These are phyloP conservation scores for Amblyjoppa fuscipennis DNA, from an alignment of 2,888 invertebrate species.

Conservation along the genomic window DNA sequence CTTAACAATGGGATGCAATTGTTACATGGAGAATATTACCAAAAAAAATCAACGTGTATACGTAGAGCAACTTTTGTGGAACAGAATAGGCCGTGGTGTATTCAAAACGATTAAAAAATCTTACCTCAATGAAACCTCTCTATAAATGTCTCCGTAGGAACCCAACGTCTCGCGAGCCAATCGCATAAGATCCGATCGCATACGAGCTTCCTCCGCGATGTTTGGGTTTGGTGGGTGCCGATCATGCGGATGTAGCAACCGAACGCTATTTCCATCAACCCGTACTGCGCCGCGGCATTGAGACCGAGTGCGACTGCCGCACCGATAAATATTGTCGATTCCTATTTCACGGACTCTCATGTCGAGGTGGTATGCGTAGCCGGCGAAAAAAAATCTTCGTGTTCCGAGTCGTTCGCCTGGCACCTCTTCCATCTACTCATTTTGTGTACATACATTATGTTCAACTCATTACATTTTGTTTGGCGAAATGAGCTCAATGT, in stretches of 20 bases:
- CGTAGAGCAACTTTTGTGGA: too few species aligned
- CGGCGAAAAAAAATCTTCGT: neutral
- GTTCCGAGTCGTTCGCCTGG: neutral
- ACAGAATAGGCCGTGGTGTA: too few species aligned
- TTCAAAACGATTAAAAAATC: neutral
- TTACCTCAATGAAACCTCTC: neutral
- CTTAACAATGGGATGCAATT: too few species aligned
- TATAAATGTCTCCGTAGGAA: neutral
- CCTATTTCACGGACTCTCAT: neutral
- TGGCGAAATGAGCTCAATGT: too few species aligned
- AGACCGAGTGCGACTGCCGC: too few species aligned
- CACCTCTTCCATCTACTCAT: too few species aligned
- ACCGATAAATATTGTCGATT: too few species aligned
- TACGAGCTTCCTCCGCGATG: too few species aligned
- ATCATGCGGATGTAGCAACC: neutral
- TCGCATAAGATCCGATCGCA: neutral
- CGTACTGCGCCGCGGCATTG: neutral
- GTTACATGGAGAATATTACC: too few species aligned
- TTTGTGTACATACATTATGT: too few species aligned
- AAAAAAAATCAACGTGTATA: too few species aligned
- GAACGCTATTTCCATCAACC: neutral
- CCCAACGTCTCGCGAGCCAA: neutral
- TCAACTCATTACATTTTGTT: too few species aligned
- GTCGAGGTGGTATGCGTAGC: neutral
- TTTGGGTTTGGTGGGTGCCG: neutral